Evolutionary conservation across 2,888 invertebrate species (phyloP), one percentile per base, ranked within the genome.

Genomic region (Dryococelus australis): DNA sequence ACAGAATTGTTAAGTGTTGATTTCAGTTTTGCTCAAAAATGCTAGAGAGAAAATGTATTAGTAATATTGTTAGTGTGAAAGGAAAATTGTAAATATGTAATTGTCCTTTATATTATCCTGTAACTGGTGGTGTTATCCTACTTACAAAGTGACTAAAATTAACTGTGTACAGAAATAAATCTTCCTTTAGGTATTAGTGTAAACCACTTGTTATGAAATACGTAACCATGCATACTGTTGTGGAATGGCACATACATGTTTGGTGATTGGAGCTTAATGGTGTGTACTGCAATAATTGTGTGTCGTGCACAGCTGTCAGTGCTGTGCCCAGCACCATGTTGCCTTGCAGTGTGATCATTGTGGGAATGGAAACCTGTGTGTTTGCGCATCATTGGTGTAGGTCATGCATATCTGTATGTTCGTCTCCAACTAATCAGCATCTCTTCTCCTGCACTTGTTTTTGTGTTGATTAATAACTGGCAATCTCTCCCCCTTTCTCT

Each of bases 221-320:
- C n/a, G 16, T 65, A 65, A 20, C 65, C 20, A 65, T 65, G 65
- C 65, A n/a, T 65, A 65, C n/a, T n/a, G n/a, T 65, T 65, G 16
- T 65, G 16, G n/a, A 65, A 20, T 65, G 65, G n/a, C 65, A 65
- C 65, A 24, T 65, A 16, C 8, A 2, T 65, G 65, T 65, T 65
- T 65, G 65, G 65, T 65, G 65, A 65, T n/a, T 65, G 65, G 65
- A n/a, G 65, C 24, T 85, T 47, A n/a, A 51, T 85, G 85, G 13
- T 43, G 35, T 27, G 10, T 83, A 12, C 24, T 83, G 43, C 51
- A 85, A 35, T 35, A 35, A 35, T 35, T 35, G 13, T 51, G 47
- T 85, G 85, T 85, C 20, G 65, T 65, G 65, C 47, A 47, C 47
- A 47, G 47, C 16, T 65, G 20, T 65, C n/a, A 65, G 65, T 65